Evolutionary conservation across 2,113 vertebrate species (phyloP).

Genomic region (Anarrhichthys ocellatus): DNA sequence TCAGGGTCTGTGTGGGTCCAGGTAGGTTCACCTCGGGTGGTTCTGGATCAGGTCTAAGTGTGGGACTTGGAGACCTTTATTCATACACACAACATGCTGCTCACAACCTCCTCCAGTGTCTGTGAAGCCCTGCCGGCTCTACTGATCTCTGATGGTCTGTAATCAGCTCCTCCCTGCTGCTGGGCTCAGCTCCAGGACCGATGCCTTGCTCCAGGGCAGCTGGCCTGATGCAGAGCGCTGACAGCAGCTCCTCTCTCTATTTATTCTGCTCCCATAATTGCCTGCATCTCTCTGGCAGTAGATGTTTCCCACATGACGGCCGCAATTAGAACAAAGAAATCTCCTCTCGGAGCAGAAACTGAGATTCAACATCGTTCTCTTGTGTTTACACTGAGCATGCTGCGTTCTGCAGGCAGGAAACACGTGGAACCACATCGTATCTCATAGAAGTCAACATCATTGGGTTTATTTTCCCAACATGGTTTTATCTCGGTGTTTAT

Average conservation of each 20-base stretch:
- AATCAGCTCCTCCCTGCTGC: neutral
- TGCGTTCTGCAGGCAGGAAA: slow-evolving; percentile 26
- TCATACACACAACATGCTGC: no score
- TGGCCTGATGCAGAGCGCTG: neutral
- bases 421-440: slow-evolving; percentile 8
- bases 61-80: no score
- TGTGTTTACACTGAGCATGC: slow-evolving; percentile 40
- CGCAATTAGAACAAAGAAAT: slow-evolving; percentile 2
- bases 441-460: no score
- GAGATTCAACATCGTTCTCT: neutral
- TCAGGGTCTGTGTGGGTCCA: no score
- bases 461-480: no score
- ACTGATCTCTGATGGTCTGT: no score
- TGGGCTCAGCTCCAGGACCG: neutral
- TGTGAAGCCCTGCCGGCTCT: no score
- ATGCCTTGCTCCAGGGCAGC: neutral
- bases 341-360: neutral
- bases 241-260: slow-evolving; percentile 34
- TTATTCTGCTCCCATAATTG: slow-evolving; percentile 35
- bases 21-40: no score
- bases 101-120: no score
- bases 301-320: slow-evolving; percentile 52
- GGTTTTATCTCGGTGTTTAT: no score
- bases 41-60: no score
- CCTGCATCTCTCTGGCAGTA: slow-evolving; percentile 5